A percentile compares a stretch with the other conserved stretches of the same genome.
Conservation (phyloP, 2,113 vertebrate genomes). For the Calcarius ornatus region DNA sequence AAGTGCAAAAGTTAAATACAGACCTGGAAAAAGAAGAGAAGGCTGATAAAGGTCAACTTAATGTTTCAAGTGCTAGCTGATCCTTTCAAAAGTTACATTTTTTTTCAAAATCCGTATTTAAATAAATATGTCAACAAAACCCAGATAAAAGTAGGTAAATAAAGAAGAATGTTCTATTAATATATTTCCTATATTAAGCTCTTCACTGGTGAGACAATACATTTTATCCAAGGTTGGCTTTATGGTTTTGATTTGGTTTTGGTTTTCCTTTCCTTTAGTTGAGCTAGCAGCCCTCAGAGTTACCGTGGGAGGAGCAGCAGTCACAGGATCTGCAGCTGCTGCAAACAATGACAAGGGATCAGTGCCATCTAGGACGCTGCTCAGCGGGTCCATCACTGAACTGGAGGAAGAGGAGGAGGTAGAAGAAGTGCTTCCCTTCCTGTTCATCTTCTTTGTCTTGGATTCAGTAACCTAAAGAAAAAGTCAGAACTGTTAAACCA, state of each 20-base stretch:
- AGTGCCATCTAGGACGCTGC: constrained; percentile 90
- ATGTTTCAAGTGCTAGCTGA: not conserved
- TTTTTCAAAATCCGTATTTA: not conserved
- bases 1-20: not conserved
- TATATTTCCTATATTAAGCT: not conserved
- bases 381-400: constrained; percentile 86
- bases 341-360: constrained; percentile 94
- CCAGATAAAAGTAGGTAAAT: not conserved
- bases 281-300: not conserved
- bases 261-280: not conserved
- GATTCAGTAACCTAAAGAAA: constrained; percentile 87
- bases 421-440: constrained; percentile 92
- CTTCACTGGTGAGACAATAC: not conserved
- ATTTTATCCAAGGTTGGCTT: not conserved
- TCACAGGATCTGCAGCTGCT: constrained; percentile 76
- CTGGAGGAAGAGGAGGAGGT: constrained; percentile 91
- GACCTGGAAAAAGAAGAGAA: not conserved
- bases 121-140: not conserved
- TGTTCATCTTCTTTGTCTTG: constrained; percentile 83
- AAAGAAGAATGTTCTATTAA: not conserved
- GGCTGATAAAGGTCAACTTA: not conserved
- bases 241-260: not conserved
- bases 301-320: constrained; percentile 51
- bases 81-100: not conserved
- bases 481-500: not conserved